Percentiles rank a stretch among this genome's conserved stretches.
These are phyloP conservation scores for Otus scops DNA, from an alignment of 2,797 vertebrate species.

Conservation along the genomic window DNA sequence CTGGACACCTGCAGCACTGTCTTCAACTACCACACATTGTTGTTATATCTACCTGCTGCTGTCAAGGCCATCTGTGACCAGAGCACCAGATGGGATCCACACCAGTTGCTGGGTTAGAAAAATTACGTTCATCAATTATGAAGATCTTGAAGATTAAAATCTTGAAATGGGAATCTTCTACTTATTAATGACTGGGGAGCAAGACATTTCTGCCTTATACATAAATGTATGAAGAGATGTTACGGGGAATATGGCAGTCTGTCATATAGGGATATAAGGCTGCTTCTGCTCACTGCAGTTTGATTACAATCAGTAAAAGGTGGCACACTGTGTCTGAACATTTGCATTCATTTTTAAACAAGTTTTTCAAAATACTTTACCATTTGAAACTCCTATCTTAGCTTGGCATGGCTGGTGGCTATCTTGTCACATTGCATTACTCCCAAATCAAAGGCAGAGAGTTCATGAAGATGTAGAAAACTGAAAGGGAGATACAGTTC, in stretches of 20 bases:
- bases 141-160: not conserved
- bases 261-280: not conserved
- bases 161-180: not conserved
- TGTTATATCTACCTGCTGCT: not conserved
- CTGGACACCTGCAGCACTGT: not conserved
- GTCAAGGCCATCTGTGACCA: not conserved
- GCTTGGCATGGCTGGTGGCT: not conserved
- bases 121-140: not conserved
- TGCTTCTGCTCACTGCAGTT: not conserved
- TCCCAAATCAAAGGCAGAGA: not conserved
- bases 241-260: not conserved
- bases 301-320: not conserved
- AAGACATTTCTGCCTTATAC: not conserved
- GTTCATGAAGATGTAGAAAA: not conserved
- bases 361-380: constrained; percentile 17
- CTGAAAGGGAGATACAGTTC: not conserved
- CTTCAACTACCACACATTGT: not conserved
- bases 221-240: not conserved
- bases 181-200: not conserved
- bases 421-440: constrained; percentile 13
- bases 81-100: not conserved
- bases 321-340: not conserved
- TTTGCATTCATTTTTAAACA: not conserved
- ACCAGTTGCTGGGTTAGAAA: not conserved
- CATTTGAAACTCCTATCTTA: not conserved